Evolutionary conservation across 2,888 invertebrate genomes (phyloP).

Genomic region (Dicyrtomina minuta): DNA sequence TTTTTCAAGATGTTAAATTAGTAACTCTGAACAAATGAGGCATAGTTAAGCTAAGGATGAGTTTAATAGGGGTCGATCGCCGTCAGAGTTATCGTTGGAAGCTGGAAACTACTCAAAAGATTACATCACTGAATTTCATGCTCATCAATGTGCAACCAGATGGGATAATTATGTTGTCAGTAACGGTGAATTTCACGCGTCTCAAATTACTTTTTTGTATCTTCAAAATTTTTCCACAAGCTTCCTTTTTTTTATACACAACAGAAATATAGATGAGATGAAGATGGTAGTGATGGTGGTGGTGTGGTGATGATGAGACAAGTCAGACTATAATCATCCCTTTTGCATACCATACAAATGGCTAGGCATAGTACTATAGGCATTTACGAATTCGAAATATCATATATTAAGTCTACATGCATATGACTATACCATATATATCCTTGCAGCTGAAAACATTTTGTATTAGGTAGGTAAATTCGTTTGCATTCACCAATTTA

Average conservation of each 20-base stretch:
- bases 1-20: not conserved
- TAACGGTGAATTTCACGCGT: conserved; percentile 52
- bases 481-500: no score
- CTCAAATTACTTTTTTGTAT: conserved; percentile 40
- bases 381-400: no score
- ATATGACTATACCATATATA: no score
- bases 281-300: not conserved
- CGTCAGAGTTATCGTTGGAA: not conserved
- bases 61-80: not conserved
- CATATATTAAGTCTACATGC: no score
- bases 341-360: no score
- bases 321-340: no score
- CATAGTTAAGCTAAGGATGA: not conserved
- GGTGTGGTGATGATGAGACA: no score
- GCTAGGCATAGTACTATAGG: not conserved
- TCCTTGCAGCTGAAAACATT: no score
- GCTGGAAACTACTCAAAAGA: no score
- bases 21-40: conserved; percentile 25
- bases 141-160: conserved; percentile 48
- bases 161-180: conserved; percentile 53
- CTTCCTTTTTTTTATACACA: not conserved
- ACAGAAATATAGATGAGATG: not conserved
- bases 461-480: no score
- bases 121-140: conserved; percentile 40
- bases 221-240: conserved; percentile 18